Evolutionary conservation across 1,140 invertebrate genomes (phyloP), one percentile per base, ranked within the genome.

Genomic region (Drosophila repleta): DNA sequence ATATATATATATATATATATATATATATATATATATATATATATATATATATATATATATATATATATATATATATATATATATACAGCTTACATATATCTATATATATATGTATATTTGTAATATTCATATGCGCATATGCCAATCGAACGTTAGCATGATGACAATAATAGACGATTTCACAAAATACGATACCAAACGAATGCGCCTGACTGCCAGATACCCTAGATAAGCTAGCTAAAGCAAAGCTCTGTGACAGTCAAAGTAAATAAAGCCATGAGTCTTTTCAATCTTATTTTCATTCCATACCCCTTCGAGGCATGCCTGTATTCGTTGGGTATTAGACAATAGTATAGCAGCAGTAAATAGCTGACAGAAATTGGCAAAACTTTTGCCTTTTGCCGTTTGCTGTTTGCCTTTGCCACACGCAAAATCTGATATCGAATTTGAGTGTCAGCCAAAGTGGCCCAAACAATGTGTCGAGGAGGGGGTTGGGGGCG

Each of bases 91-190:
- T 8, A 29, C 29, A 17, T 41, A 41, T 46, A 24, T 37, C 10
- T 45, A 11, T 20, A 51, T 45, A n/a, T 5, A 39, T n/a, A 39
- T 39, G 10, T n/a, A 13, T 13, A 41, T 29, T 29, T 49, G 6
- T 49, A 53, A 17, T 60, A 61, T 61, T 39, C 26, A 56, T 63
- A 58, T 60, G 17, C 17, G 41, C 51, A 46, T 66, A 62, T 72
- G 78, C 61, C 80, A 75, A 84, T 81, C 74, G 81, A 84, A 77
- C 82, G 80, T 84, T 84, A 84, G 81, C 82, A 84, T 85, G 81
- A 87, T 87, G 81, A 85, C 81, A 85, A 85, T 85, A 77, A 84
- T 87, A 87, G 82, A 81, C 81, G 81, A 87, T 84, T 84, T 84
- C 80, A 87, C 80, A 85, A 84, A 84, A 84, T 84, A 85, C 68